Evolutionary conservation across 2,888 invertebrate species (phyloP), one percentile per base, ranked within the genome.

Genomic region (Oscheius sp.): DNA sequence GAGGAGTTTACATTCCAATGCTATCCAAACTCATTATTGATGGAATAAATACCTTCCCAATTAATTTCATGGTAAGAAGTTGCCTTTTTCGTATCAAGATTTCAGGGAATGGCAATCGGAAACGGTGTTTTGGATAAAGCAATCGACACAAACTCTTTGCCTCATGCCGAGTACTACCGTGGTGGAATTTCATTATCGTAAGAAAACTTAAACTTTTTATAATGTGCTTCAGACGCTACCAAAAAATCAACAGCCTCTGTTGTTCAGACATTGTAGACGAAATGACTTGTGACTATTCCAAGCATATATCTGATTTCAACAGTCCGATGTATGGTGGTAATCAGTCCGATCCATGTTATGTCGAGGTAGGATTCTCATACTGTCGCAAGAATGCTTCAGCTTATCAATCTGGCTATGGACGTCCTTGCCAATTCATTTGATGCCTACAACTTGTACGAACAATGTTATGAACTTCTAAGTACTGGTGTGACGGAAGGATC

Each of bases 121-220:
- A 86, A 86, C 70, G 86, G 86, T 21, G 77, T 81, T 4, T 68
- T 86, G 70, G 80, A 79, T 59, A 78, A 78, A 57, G 72, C 50
- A n/a, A 59, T 79, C 11, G 83, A 83, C 66, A 51, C 77, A 32
- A 77, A 86, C 74, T 78, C 84, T 2, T 71, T 77, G 13, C 70
- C 86, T 13, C 78, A 84, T 58, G 79, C 79, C 32, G 81, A 82
- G 48, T 85, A 85, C 62, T 81, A 79, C 70, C 78, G 77, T 47
- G 83, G 81, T n/a, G 77, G 75, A 37, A 82, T 82, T 73, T 32
- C 79, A 10, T 73, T 53, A 1, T 51, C 77, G 82, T 82, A 47
- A 10, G 47, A 11, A 32, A 1, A 7, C 7, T 2, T 3, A 29
- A 9, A 21, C 32, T 60, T 2, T 4, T 35, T 33, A 4, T 13